These are phyloP conservation scores for Platycercus adscitus DNA, from an alignment of 2,113 vertebrate genomes.

Conservation along the genomic window DNA sequence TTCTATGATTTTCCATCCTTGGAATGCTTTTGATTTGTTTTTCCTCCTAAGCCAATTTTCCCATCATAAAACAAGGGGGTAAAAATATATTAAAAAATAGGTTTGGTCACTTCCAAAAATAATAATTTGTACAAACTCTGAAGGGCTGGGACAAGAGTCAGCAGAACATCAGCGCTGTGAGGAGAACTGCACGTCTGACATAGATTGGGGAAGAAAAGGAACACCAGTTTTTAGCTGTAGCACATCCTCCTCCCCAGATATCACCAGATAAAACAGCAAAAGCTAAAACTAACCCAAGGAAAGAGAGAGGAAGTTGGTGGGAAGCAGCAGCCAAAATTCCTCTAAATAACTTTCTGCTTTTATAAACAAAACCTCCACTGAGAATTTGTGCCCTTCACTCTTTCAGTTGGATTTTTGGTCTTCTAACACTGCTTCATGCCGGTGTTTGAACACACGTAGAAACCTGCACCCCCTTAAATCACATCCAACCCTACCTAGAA, in stretches of 20 bases:
- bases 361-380: neutral
- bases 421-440: neutral
- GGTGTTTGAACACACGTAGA: neutral
- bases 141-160: neutral
- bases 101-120: neutral
- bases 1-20: neutral
- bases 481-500: neutral
- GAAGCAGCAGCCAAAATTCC: neutral
- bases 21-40: neutral
- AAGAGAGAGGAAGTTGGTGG: neutral
- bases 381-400: neutral
- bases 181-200: neutral
- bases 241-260: neutral
- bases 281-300: neutral
- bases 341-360: neutral
- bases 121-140: neutral
- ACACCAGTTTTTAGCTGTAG: neutral
- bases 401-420: neutral
- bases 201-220: neutral
- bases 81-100: neutral
- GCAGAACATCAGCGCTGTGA: rapidly evolving
- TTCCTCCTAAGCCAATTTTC: neutral
- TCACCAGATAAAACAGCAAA: neutral
- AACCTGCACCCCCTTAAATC: neutral
- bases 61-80: neutral